Evolutionary conservation across 2,113 vertebrate species (phyloP).

Genomic region (Cnemophilus loriae): DNA sequence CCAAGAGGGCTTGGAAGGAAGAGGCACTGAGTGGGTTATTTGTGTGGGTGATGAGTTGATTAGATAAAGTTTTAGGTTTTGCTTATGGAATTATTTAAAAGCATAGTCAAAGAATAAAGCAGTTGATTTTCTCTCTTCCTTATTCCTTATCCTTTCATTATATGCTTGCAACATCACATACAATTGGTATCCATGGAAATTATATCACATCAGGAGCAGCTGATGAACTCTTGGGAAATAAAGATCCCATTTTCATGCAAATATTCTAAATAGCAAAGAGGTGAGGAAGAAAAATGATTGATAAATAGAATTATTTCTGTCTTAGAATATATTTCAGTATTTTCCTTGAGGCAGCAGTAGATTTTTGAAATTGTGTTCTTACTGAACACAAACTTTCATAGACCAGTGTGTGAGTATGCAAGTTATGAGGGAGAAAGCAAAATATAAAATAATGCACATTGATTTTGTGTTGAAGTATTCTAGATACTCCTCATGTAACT

Average conservation of each 20-base stretch:
- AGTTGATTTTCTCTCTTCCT: background rate
- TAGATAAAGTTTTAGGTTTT: conserved; percentile 1
- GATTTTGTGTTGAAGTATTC: conserved; percentile 43
- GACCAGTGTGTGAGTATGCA: background rate
- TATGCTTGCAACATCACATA: background rate
- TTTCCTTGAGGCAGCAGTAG: conserved; percentile 24
- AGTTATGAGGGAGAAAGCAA: background rate
- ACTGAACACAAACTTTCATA: background rate
- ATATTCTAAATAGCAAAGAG: conserved; percentile 52
- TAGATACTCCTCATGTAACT: background rate
- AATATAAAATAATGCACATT: conserved; percentile 1
- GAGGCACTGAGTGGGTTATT: background rate
- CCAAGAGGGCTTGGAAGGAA: background rate
- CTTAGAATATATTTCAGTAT: conserved; percentile 21
- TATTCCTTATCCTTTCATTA: background rate
- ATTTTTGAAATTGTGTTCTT: conserved; percentile 5
- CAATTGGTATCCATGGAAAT: conserved; percentile 56
- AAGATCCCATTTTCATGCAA: conserved; percentile 58
- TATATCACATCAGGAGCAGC: conserved; percentile 12
- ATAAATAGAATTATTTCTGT: conserved; percentile 43
- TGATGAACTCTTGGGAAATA: conserved; percentile 59
- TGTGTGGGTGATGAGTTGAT: background rate
- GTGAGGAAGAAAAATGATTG: conserved; percentile 36
- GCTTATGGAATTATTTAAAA: background rate
- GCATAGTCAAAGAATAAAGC: conserved; percentile 2